phyloP scores from a whole-genome alignment of 1,140 invertebrate genomes.

The Samia ricini region DNA sequence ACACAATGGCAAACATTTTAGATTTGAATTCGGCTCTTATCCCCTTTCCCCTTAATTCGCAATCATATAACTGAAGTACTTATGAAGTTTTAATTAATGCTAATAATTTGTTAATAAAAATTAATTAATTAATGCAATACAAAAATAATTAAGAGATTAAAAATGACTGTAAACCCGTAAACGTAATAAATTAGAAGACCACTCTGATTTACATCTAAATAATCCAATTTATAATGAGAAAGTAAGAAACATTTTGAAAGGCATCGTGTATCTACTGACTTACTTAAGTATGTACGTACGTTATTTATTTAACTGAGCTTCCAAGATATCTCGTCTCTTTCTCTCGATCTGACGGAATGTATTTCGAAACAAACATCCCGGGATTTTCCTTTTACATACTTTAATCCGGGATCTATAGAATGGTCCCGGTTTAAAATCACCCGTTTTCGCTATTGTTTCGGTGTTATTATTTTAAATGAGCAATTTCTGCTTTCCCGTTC shows the following conservation, averaged over 20 bases:
- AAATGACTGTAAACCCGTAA: no score
- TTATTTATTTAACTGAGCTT: not conserved
- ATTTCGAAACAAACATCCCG: not conserved
- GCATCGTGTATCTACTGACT: no score
- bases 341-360: not conserved
- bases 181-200: no score
- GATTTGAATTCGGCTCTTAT: no score
- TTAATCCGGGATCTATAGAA: slow-evolving; percentile 9
- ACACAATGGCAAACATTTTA: no score
- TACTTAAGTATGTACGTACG: no score
- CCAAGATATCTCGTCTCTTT: not conserved
- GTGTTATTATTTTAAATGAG: slow-evolving; percentile 8
- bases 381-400: slow-evolving; percentile 5
- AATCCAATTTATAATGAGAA: not conserved
- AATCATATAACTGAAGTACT: no score
- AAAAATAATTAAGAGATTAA: no score
- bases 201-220: not conserved
- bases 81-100: no score
- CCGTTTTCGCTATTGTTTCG: slow-evolving; percentile 1
- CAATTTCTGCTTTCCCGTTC: slow-evolving; percentile 1
- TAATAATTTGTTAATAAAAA: no score
- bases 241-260: not conserved
- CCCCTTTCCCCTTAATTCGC: no score
- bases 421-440: slow-evolving; percentile 6
- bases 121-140: no score